Percentiles rank a stretch among this genome's conserved stretches.
phyloP scores from a whole-genome alignment of 2,888 invertebrate genomes.

The Belgica antarctica region DNA sequence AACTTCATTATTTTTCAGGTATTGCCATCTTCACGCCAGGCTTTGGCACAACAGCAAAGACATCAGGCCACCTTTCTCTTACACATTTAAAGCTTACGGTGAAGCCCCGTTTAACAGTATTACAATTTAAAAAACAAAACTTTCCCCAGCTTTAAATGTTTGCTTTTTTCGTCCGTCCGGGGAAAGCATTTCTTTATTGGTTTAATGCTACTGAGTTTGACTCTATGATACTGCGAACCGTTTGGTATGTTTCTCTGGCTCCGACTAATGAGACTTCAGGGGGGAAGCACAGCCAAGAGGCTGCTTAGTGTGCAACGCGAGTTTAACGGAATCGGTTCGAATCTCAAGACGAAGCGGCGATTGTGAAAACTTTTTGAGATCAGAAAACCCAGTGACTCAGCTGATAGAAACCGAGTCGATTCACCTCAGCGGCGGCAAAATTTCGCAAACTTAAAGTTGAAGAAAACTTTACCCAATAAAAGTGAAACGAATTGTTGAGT shows the following conservation, averaged over 20 bases:
- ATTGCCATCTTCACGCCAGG: background rate
- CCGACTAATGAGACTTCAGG: conserved; percentile 36
- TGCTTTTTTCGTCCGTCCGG: conserved; percentile 36
- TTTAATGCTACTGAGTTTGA: conserved; percentile 7
- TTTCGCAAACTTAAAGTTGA: background rate
- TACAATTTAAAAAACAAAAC: conserved; percentile 30
- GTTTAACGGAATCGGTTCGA: conserved; percentile 23
- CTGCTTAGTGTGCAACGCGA: conserved; percentile 19
- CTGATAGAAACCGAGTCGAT: background rate
- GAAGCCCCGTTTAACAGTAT: background rate
- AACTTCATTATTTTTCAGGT: too few species aligned
- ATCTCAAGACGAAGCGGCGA: background rate
- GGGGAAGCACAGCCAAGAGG: background rate
- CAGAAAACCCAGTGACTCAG: background rate
- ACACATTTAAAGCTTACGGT: background rate
- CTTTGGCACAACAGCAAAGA: background rate
- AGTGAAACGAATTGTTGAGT: conserved; percentile 2
- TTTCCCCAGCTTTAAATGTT: conserved; percentile 41
- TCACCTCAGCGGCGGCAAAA: background rate
- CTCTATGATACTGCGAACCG: conserved; percentile 21
- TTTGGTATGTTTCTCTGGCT: background rate
- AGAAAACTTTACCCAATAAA: conserved; percentile 22
- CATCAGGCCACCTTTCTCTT: conserved; percentile 27
- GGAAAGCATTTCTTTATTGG: conserved; percentile 34
- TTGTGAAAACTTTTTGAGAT: background rate